These are phyloP conservation scores for Hemibagrus guttatus DNA, from an alignment of 2,797 vertebrate genomes.

Conservation along the genomic window DNA sequence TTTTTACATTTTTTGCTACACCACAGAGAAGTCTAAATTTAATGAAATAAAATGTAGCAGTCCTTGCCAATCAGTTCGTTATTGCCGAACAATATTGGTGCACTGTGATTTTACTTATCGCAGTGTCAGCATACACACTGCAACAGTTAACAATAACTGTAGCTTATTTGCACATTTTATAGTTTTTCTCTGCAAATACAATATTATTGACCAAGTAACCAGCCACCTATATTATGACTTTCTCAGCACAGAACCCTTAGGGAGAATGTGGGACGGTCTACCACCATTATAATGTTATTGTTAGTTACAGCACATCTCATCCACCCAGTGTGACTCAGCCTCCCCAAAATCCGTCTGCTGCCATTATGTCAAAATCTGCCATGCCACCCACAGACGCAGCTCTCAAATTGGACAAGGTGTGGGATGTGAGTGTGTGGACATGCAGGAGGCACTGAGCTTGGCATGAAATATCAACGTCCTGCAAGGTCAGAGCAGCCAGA, in stretches of 20 bases:
- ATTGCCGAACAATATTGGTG: not conserved
- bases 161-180: not conserved
- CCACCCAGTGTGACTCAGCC: slow-evolving; percentile 43
- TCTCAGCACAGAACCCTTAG: not conserved
- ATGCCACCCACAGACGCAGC: slow-evolving; percentile 21
- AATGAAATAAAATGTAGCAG: not conserved
- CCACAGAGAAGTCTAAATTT: not conserved
- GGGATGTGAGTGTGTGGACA: slow-evolving; percentile 30
- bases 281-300: slow-evolving; percentile 39
- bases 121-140: not conserved
- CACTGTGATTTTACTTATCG: not conserved
- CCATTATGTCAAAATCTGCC: slow-evolving; percentile 47
- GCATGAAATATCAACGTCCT: slow-evolving; percentile 60
- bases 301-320: slow-evolving; percentile 40
- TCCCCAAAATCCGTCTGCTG: slow-evolving; percentile 38
- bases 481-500: slow-evolving; percentile 75
- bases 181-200: not conserved
- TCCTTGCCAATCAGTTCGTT: not conserved
- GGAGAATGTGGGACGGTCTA: not conserved
- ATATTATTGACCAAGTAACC: slow-evolving; percentile 1
- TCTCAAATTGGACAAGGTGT: slow-evolving; percentile 34
- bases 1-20: not conserved
- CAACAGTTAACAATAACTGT: not conserved
- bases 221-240: slow-evolving; percentile 12
- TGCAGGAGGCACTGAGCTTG: not conserved